Percentiles rank a stretch among this genome's conserved stretches.
These are phyloP conservation scores for Heteropelma amictum DNA, from an alignment of 2,888 invertebrate genomes.

Conservation along the genomic window DNA sequence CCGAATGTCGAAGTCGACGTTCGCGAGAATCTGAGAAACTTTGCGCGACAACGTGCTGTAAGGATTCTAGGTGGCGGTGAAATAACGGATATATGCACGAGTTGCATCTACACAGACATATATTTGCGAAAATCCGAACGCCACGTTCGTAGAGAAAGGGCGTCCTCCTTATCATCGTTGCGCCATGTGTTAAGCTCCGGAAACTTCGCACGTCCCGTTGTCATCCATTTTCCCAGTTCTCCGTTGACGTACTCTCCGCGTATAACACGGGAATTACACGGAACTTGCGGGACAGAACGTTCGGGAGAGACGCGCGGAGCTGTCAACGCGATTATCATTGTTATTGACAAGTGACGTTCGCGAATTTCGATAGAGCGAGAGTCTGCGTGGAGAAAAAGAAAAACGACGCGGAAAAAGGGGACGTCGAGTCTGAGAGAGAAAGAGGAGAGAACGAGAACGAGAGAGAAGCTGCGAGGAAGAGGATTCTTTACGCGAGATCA, in stretches of 20 bases:
- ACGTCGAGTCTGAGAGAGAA: neutral
- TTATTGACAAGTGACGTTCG: neutral
- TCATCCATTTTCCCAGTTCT: conserved; percentile 17
- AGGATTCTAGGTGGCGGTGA: conserved; percentile 24
- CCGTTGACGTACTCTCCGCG: neutral
- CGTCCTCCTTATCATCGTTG: conserved; percentile 57
- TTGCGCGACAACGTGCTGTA: conserved; percentile 29
- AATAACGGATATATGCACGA: neutral
- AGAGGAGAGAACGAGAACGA: neutral
- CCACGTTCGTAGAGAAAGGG: conserved; percentile 15
- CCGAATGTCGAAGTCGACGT: conserved; percentile 52
- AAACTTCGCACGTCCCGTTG: conserved; percentile 35
- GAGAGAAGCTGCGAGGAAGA: conserved; percentile 21
- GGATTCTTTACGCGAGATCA: conserved; percentile 62
- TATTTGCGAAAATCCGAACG: neutral
- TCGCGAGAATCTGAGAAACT: conserved; percentile 61
- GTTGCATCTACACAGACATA: neutral
- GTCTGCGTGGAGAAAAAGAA: neutral
- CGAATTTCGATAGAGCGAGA: neutral
- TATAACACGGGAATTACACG: no score
- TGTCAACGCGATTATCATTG: no score
- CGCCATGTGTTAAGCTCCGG: conserved; percentile 66
- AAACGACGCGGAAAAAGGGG: no score
- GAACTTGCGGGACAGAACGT: no score
- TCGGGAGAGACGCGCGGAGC: no score